Evolutionary conservation across 2,797 vertebrate species (phyloP).

Genomic region (Anabacerthia variegaticeps): DNA sequence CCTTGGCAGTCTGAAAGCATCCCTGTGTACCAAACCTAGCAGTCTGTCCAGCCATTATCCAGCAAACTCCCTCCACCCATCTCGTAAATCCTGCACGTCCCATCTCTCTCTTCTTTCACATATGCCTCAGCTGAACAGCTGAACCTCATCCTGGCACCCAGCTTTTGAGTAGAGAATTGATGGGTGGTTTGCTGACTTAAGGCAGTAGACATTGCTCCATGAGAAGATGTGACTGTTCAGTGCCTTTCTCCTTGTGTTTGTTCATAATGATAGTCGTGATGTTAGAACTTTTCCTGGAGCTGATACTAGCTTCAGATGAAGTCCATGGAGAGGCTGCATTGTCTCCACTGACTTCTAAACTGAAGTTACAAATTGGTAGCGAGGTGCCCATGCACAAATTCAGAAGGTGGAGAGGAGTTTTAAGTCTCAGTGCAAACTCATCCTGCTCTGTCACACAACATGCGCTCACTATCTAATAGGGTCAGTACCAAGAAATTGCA

Average conservation of each 20-base stretch:
- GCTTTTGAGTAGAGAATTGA: neutral
- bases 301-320: neutral
- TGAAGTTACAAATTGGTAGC: neutral
- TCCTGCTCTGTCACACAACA: neutral
- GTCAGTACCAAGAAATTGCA: neutral
- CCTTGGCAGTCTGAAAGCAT: neutral
- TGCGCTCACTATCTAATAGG: neutral
- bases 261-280: neutral
- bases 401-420: neutral
- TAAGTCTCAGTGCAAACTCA: neutral
- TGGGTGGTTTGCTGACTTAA: neutral
- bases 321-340: neutral
- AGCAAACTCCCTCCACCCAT: neutral
- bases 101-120: neutral
- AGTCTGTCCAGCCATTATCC: neutral
- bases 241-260: neutral
- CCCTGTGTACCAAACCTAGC: neutral
- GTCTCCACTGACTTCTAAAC: neutral
- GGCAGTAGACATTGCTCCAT: neutral
- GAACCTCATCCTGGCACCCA: neutral
- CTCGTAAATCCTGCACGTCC: neutral
- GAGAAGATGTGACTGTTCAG: neutral
- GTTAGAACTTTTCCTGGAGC: neutral
- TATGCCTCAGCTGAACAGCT: neutral
- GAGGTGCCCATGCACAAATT: neutral